phyloP scores from a whole-genome alignment of 2,888 invertebrate species.

The Saturnia pavonia region DNA sequence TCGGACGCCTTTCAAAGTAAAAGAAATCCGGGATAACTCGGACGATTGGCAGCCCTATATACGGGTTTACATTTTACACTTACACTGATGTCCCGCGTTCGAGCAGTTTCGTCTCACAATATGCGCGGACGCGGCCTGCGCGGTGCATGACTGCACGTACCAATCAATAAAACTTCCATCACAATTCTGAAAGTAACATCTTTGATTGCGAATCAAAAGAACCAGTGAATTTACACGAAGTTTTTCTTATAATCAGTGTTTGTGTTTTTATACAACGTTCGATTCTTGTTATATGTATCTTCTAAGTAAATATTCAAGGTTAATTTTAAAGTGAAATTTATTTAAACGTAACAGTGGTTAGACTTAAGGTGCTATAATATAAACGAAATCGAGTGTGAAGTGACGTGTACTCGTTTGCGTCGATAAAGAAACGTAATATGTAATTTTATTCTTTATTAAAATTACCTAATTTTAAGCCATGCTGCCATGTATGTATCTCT shows the following conservation, averaged over 20 bases:
- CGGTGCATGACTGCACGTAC: constrained; percentile 17
- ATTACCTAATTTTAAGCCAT: no score
- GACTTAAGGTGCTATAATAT: neutral
- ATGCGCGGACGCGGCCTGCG: constrained; percentile 32
- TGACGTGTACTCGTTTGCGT: neutral
- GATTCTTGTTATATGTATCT: neutral
- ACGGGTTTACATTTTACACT: no score
- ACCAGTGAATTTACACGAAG: neutral
- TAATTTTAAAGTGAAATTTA: constrained; percentile 20
- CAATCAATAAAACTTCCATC: neutral
- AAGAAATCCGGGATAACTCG: no score
- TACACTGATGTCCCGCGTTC: constrained; percentile 37
- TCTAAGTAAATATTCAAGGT: constrained; percentile 25
- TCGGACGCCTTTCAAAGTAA: no score
- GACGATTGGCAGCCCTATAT: no score
- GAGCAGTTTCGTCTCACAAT: constrained; percentile 51
- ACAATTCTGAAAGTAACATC: neutral
- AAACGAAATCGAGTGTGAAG: constrained; percentile 15
- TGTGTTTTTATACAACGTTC: neutral
- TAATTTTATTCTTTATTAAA: neutral
- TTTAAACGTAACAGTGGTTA: constrained; percentile 10
- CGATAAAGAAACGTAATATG: neutral
- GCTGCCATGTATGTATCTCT: no score
- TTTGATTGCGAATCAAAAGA: neutral
- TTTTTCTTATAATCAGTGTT: neutral